phyloP scores from a whole-genome alignment of 2,797 vertebrate genomes.

The Darevskia mixta region DNA sequence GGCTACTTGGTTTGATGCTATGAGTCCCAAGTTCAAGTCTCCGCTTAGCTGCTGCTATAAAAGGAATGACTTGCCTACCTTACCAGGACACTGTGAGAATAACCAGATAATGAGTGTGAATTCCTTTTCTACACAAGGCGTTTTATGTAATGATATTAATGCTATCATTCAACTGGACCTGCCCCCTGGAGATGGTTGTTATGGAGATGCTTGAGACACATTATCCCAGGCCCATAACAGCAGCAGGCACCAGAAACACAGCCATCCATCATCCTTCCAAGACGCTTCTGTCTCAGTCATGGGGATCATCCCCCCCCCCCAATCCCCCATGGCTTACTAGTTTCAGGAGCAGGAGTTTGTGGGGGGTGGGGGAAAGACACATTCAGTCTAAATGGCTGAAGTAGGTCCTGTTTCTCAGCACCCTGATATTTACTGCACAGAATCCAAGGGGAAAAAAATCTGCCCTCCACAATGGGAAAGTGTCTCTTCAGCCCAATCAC shows the following conservation, averaged over 20 bases:
- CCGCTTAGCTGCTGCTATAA: neutral
- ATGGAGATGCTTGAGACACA: conserved; percentile 18
- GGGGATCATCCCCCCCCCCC: neutral
- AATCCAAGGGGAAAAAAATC: neutral
- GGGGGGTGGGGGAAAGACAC: neutral
- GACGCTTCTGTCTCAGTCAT: neutral
- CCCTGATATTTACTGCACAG: neutral
- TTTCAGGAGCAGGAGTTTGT: neutral
- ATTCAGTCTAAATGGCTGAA: neutral
- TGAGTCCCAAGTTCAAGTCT: neutral
- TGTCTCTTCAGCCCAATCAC: neutral
- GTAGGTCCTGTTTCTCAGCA: neutral
- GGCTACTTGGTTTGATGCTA: neutral
- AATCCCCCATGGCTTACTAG: neutral
- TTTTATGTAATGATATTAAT: conserved; percentile 43
- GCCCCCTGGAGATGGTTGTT: conserved; percentile 18
- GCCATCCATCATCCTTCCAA: neutral
- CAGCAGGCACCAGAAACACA: conserved; percentile 6
- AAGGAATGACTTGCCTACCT: neutral
- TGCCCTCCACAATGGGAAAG: neutral
- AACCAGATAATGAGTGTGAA: conserved; percentile 14
- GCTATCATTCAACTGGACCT: conserved; percentile 27
- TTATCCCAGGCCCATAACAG: conserved; percentile 15
- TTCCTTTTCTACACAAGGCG: neutral
- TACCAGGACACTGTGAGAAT: neutral